Percentiles rank a stretch among this genome's conserved stretches.
Conservation (phyloP, 2,888 invertebrate species). For the Lycocerus yunnanus region DNA sequence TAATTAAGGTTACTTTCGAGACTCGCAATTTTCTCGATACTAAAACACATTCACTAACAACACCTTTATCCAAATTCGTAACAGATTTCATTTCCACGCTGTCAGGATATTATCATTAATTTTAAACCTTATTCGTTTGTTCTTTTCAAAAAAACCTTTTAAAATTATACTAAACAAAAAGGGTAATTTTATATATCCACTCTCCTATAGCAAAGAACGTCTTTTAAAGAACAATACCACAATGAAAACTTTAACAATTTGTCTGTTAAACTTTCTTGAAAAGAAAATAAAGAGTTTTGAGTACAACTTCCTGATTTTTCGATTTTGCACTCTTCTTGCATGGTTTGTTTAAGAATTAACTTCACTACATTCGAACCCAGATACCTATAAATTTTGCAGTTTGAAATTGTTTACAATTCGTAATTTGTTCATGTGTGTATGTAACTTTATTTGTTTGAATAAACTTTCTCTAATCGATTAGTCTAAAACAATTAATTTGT, state of each 20-base stretch:
- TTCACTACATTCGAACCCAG: neutral
- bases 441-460: neutral
- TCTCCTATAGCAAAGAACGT: slow-evolving; percentile 16
- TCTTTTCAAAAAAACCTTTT: neutral
- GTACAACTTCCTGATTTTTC: slow-evolving; percentile 24
- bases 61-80: neutral
- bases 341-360: slow-evolving; percentile 17
- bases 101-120: neutral
- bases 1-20: slow-evolving; percentile 26
- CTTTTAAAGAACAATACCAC: slow-evolving; percentile 31
- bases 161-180: neutral
- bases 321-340: slow-evolving; percentile 19
- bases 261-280: slow-evolving; percentile 22
- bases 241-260: slow-evolving; percentile 31
- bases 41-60: neutral
- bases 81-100: slow-evolving; percentile 13
- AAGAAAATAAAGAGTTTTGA: slow-evolving; percentile 25
- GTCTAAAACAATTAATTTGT: neutral
- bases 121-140: neutral
- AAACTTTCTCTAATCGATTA: neutral
- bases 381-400: slow-evolving; percentile 12
- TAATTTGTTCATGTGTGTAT: neutral
- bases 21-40: neutral
- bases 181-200: slow-evolving; percentile 16
- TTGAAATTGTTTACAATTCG: neutral